These are phyloP conservation scores for Peromyscus californicus DNA, from an alignment of 2,113 vertebrate species.

Conservation along the genomic window DNA sequence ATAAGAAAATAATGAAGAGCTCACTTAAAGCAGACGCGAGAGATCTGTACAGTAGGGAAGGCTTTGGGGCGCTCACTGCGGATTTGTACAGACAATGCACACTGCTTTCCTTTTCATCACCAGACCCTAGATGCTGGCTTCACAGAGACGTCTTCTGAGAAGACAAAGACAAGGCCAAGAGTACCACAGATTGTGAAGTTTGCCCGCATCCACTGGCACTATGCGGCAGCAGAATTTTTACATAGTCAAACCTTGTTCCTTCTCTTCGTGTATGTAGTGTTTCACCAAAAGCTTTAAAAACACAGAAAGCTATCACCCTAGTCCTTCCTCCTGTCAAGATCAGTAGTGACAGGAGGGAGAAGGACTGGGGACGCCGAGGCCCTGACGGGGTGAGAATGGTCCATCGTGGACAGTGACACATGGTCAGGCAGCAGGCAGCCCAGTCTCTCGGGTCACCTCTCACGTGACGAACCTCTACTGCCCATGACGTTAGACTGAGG, in stretches of 20 bases:
- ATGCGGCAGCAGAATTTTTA: slow-evolving; percentile 86
- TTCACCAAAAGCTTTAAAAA: slow-evolving; percentile 87
- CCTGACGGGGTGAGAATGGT: slow-evolving; percentile 75
- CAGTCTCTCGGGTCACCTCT: slow-evolving; percentile 85
- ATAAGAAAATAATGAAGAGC: slow-evolving; percentile 94
- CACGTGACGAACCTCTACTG: slow-evolving; percentile 83
- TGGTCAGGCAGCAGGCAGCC: slow-evolving; percentile 87
- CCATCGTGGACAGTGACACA: slow-evolving; percentile 90
- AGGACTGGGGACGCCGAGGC: slow-evolving; percentile 84
- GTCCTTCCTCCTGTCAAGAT: slow-evolving; percentile 87
- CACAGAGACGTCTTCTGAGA: slow-evolving; percentile 89
- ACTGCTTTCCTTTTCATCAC: slow-evolving; percentile 90
- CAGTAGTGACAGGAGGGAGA: slow-evolving; percentile 87
- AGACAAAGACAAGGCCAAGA: slow-evolving; percentile 85
- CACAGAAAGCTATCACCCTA: slow-evolving; percentile 82
- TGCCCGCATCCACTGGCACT: slow-evolving; percentile 86
- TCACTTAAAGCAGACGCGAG: slow-evolving; percentile 94
- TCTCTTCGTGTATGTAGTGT: slow-evolving; percentile 89
- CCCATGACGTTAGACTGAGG: slow-evolving; percentile 91
- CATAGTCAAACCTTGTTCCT: slow-evolving; percentile 86
- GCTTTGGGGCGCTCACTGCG: slow-evolving; percentile 90
- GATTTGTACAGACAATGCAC: slow-evolving; percentile 95
- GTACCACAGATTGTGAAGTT: slow-evolving; percentile 86
- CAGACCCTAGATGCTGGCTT: slow-evolving; percentile 86
- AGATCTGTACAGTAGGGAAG: slow-evolving; percentile 96